Conservation (phyloP, 2,113 vertebrate genomes). For the Bettongia penicillata region DNA sequence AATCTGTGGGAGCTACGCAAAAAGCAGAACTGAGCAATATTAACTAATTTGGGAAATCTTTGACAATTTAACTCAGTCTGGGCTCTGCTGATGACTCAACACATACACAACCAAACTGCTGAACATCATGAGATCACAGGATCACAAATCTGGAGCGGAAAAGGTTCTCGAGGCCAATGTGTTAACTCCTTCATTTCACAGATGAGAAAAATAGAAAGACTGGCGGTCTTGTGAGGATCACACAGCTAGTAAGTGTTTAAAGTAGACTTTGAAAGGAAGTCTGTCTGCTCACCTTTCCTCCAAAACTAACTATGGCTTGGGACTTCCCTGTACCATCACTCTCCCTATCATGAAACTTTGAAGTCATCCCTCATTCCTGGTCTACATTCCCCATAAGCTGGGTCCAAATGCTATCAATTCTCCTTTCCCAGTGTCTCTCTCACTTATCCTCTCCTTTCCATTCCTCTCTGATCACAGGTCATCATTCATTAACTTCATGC, state of each 20-base stretch:
- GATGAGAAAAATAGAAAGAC: background rate
- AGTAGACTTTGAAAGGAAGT: background rate
- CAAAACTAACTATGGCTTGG: background rate
- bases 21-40: constrained; percentile 54
- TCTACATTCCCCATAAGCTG: background rate
- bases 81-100: constrained; percentile 37
- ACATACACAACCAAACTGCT: background rate
- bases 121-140: background rate
- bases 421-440: background rate
- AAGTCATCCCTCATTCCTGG: background rate
- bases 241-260: background rate
- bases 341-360: background rate
- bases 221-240: background rate
- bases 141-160: background rate
- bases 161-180: background rate
- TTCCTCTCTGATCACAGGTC: background rate
- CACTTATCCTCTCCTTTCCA: background rate
- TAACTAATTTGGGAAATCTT: constrained; percentile 53
- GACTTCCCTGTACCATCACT: background rate
- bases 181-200: background rate
- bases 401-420: background rate
- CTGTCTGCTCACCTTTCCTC: background rate
- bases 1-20: background rate
- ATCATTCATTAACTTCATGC: background rate
- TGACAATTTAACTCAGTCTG: background rate